A percentile compares a stretch with the other conserved stretches of the same genome.
phyloP scores from a whole-genome alignment of 37 sponge, comb jelly and placozoan genomes.

The Mnemiopsis leidyi region DNA sequence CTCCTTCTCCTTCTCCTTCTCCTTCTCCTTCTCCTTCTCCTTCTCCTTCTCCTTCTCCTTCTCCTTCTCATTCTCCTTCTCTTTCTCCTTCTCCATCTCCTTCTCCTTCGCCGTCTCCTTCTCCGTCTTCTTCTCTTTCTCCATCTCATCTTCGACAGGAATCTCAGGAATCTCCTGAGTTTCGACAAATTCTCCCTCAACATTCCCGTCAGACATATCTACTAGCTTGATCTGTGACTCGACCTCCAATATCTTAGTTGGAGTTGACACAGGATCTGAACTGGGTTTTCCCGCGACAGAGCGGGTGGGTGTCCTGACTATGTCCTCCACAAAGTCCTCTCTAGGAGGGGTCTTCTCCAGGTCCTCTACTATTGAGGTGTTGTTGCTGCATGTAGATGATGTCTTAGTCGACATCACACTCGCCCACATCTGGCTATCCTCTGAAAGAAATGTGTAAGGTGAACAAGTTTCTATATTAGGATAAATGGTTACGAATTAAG shows the following conservation, averaged over 20 bases:
- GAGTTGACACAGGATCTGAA: neutral
- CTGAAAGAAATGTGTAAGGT: too few relatives aligned
- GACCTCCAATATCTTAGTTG: neutral
- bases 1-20: too few relatives aligned
- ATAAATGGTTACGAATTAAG: too few relatives aligned
- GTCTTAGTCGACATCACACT: neutral
- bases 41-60: too few relatives aligned
- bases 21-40: too few relatives aligned
- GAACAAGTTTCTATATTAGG: too few relatives aligned
- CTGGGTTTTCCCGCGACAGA: neutral
- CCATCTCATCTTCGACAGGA: neutral
- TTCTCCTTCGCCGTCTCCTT: neutral
- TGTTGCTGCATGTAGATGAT: neutral
- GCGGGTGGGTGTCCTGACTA: neutral
- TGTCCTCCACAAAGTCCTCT: neutral
- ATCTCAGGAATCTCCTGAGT: neutral
- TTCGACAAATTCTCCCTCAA: neutral
- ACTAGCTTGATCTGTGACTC: neutral
- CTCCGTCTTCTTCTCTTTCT: neutral
- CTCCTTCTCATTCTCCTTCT: too few relatives aligned
- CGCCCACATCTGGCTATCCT: slow-evolving; percentile 32
- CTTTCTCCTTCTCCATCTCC: too few relatives aligned
- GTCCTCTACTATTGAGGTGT: neutral
- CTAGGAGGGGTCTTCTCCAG: slow-evolving; percentile 12
- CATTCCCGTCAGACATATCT: neutral